Evolutionary conservation across 2,888 invertebrate species (phyloP).

Genomic region (Catocala nupta): DNA sequence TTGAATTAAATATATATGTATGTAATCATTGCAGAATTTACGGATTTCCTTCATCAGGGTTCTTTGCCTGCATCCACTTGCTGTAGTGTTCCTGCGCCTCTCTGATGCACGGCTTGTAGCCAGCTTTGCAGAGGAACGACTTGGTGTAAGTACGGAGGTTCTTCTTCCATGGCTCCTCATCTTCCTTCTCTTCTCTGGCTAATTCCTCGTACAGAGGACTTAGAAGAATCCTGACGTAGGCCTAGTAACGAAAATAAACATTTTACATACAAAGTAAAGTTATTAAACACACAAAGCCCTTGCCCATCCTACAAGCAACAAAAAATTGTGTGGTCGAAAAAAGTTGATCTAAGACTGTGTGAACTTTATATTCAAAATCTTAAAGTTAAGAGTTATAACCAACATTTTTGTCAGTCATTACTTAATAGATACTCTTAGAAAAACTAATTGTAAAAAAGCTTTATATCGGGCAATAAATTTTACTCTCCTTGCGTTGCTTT

Average conservation of each 20-base stretch:
- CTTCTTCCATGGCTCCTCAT: constrained; percentile 89
- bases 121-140: constrained; percentile 91
- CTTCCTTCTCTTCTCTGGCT: constrained; percentile 75
- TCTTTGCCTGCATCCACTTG: constrained; percentile 91
- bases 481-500: too few relatives aligned
- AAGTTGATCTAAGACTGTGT: too few relatives aligned
- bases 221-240: constrained; percentile 90
- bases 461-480: too few relatives aligned
- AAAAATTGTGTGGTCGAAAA: too few relatives aligned
- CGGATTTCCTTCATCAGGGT: constrained; percentile 94
- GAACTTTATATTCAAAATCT: too few relatives aligned
- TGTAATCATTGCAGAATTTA: constrained; percentile 76
- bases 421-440: too few relatives aligned
- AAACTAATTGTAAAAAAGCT: too few relatives aligned
- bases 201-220: constrained; percentile 92
- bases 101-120: constrained; percentile 92
- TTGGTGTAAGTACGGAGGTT: constrained; percentile 90
- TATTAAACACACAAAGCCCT: too few relatives aligned
- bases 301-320: too few relatives aligned
- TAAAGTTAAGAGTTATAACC: too few relatives aligned
- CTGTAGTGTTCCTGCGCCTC: constrained; percentile 91
- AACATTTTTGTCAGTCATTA: too few relatives aligned
- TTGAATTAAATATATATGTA: not conserved
- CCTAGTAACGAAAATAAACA: constrained; percentile 72
- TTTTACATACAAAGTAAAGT: not conserved